Conservation (phyloP, 1,140 invertebrate genomes). For the Artemia franciscana region DNA sequence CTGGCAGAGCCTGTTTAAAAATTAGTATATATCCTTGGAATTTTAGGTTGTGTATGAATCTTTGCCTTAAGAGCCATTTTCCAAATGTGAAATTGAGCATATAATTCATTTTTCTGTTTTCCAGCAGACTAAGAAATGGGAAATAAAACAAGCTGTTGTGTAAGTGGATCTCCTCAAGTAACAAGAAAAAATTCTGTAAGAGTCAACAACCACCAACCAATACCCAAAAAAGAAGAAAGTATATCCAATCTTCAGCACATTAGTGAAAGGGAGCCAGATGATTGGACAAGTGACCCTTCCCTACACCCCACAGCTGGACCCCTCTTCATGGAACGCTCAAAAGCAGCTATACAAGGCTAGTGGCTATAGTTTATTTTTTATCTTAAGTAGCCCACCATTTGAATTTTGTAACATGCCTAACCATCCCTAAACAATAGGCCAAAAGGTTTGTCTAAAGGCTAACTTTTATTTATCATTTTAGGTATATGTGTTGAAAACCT, state of each 20-base stretch:
- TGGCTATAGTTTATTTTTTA: too few relatives aligned
- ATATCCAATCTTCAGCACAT: slow-evolving; percentile 85
- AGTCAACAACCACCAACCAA: slow-evolving; percentile 24
- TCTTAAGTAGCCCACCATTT: too few relatives aligned
- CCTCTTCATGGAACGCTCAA: slow-evolving; percentile 84
- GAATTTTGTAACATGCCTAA: too few relatives aligned
- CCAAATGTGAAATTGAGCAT: too few relatives aligned
- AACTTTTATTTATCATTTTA: too few relatives aligned
- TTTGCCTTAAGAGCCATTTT: too few relatives aligned
- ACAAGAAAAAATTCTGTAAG: slow-evolving; percentile 4
- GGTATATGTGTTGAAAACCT: too few relatives aligned
- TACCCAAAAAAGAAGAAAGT: slow-evolving; percentile 49
- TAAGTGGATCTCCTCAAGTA: slow-evolving; percentile 21
- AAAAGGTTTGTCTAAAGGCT: too few relatives aligned
- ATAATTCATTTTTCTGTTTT: not conserved
- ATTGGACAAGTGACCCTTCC: slow-evolving; percentile 82
- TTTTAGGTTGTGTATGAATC: too few relatives aligned
- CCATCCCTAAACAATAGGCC: too few relatives aligned
- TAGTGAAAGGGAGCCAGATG: slow-evolving; percentile 84
- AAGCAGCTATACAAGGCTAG: slow-evolving; percentile 56
- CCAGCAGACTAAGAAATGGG: slow-evolving; percentile 27
- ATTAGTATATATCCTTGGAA: too few relatives aligned
- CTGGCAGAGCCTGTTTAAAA: too few relatives aligned
- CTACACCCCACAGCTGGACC: slow-evolving; percentile 82
- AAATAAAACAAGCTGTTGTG: slow-evolving; percentile 49